phyloP scores from a whole-genome alignment of 2,113 vertebrate genomes.

The Clarias magur region DNA sequence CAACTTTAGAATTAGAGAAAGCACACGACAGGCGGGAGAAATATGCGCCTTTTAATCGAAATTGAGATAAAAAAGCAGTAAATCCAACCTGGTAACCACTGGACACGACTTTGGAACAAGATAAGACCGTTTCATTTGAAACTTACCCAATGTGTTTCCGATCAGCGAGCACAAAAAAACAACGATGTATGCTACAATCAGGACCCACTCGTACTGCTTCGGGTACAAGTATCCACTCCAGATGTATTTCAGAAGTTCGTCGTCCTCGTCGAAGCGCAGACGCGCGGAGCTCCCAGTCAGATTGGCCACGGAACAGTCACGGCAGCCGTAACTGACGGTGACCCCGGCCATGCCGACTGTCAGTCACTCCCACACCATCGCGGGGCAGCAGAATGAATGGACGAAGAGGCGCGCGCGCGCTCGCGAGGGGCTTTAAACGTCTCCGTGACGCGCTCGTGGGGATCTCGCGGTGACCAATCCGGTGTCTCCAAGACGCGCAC shows the following conservation, averaged over 20 bases:
- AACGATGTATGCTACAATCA: constrained; percentile 90
- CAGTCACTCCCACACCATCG: constrained; percentile 42
- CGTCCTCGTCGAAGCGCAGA: constrained; percentile 80
- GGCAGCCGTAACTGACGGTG: constrained; percentile 68
- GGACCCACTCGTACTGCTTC: constrained; percentile 94
- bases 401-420: neutral
- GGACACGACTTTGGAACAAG: neutral
- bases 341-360: constrained; percentile 78
- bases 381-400: neutral
- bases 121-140: neutral
- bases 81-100: neutral
- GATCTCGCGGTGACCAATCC: neutral
- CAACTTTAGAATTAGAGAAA: neutral
- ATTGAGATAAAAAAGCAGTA: neutral
- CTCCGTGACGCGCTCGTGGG: neutral
- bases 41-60: neutral
- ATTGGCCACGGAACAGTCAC: constrained; percentile 78
- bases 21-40: neutral
- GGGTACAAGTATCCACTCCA: constrained; percentile 95
- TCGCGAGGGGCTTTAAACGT: neutral
- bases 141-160: constrained; percentile 93
- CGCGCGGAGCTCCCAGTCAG: constrained; percentile 68
- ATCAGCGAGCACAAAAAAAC: constrained; percentile 91
- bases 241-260: constrained; percentile 91
- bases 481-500: neutral